These are phyloP conservation scores for Uloborus diversus DNA, from an alignment of 1,140 invertebrate genomes.

Conservation along the genomic window DNA sequence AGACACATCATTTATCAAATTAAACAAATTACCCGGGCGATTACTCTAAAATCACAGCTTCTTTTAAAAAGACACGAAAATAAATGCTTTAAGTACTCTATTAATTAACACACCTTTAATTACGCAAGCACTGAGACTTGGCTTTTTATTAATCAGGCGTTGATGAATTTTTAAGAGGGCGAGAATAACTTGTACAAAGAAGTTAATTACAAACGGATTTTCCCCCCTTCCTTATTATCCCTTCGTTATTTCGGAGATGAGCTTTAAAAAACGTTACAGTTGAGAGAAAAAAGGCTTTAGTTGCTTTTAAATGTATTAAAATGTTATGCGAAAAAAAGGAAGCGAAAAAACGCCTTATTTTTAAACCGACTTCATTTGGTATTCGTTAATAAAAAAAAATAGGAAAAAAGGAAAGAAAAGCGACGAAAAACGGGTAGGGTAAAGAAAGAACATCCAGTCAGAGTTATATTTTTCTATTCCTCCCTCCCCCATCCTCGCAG, in stretches of 20 bases:
- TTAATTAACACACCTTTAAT: conserved; percentile 58
- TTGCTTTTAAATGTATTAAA: conserved; percentile 57
- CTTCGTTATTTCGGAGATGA: conserved; percentile 34
- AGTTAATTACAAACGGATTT: conserved; percentile 52
- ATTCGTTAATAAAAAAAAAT: conserved; percentile 41
- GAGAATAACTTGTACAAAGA: conserved; percentile 54
- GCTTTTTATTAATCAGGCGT: conserved; percentile 54
- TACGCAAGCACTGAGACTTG: conserved; percentile 22
- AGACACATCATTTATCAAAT: conserved; percentile 56
- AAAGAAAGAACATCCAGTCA: conserved; percentile 49
- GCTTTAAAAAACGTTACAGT: conserved; percentile 4
- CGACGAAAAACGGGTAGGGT: background rate
- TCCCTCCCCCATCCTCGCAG: background rate
- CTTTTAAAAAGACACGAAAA: conserved; percentile 53
- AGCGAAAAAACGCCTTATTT: conserved; percentile 44
- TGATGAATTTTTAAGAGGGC: conserved; percentile 56
- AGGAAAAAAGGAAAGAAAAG: background rate
- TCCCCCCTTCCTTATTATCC: background rate
- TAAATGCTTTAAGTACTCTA: conserved; percentile 56
- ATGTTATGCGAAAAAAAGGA: conserved; percentile 26
- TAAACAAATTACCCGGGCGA: conserved; percentile 56
- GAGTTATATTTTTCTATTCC: conserved; percentile 41
- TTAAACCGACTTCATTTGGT: conserved; percentile 50
- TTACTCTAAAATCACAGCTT: conserved; percentile 52
- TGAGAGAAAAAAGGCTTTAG: conserved; percentile 25